These are phyloP conservation scores for Temnothorax rugatulus DNA, from an alignment of 2,888 invertebrate species.

Conservation along the genomic window DNA sequence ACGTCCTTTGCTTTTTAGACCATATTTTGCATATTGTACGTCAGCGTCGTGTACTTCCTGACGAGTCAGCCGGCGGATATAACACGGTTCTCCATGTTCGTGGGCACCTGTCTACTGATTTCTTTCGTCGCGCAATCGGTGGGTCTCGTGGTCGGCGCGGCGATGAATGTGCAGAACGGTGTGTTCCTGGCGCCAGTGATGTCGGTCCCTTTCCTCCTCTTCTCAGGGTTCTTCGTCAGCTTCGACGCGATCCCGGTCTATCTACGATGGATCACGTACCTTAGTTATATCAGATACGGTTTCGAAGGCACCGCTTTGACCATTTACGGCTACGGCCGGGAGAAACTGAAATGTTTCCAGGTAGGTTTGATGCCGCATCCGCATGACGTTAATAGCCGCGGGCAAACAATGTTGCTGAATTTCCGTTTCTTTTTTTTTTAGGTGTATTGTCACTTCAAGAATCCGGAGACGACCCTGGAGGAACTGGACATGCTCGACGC, in stretches of 20 bases:
- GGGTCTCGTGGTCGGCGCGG: conserved; percentile 97
- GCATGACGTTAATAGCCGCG: background rate
- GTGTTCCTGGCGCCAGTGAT: conserved; percentile 98
- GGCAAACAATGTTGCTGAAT: background rate
- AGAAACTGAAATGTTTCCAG: conserved; percentile 93
- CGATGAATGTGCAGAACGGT: conserved; percentile 97
- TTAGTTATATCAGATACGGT: conserved; percentile 97
- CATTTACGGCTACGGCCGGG: conserved; percentile 95
- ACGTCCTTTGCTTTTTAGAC: conserved; percentile 89
- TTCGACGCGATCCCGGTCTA: conserved; percentile 98
- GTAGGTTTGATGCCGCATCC: conserved; percentile 80
- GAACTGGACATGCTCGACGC: conserved; percentile 95
- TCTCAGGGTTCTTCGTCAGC: conserved; percentile 99
- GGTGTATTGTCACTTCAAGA: conserved; percentile 95
- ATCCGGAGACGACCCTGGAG: conserved; percentile 93
- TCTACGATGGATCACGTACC: conserved; percentile 97
- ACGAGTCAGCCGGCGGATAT: conserved; percentile 96
- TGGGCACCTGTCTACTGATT: conserved; percentile 94
- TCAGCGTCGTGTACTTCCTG: conserved; percentile 97
- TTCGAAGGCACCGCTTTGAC: conserved; percentile 98
- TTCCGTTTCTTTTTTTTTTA: conserved; percentile 82
- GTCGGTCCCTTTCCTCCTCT: conserved; percentile 97
- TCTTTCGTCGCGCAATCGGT: conserved; percentile 98
- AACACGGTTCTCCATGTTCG: conserved; percentile 95
- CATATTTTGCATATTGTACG: conserved; percentile 96